Evolutionary conservation across 2,797 vertebrate genomes (phyloP).

Genomic region (Bovichtus diacanthus): DNA sequence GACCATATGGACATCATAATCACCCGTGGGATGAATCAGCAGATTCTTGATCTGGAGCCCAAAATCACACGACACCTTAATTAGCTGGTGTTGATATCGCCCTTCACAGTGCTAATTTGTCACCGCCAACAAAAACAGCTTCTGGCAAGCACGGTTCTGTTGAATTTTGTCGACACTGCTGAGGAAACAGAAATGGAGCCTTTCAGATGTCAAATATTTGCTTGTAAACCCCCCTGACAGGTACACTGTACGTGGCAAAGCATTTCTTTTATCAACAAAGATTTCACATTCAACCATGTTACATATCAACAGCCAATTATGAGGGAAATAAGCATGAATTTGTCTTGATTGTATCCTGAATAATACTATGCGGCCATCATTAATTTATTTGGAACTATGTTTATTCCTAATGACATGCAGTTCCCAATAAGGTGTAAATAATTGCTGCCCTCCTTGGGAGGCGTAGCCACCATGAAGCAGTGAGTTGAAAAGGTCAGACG

Average conservation of each 20-base stretch:
- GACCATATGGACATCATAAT: conserved; percentile 90
- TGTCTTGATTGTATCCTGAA: conserved; percentile 36
- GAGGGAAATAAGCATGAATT: conserved; percentile 38
- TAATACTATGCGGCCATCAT: conserved; percentile 50
- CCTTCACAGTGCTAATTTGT: conserved; percentile 78
- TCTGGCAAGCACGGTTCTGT: conserved; percentile 59
- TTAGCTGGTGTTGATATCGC: conserved; percentile 82
- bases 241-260: conserved; percentile 8
- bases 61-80: conserved; percentile 89
- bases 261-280: conserved; percentile 10
- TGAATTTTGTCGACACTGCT: conserved; percentile 45
- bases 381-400: conserved; percentile 61
- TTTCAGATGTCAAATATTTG: conserved; percentile 48
- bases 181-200: conserved; percentile 50
- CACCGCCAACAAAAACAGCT: conserved; percentile 68
- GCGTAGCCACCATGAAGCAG: conserved; percentile 68
- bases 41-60: conserved; percentile 86
- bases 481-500: conserved; percentile 83
- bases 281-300: conserved; percentile 40
- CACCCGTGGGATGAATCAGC: conserved; percentile 86
- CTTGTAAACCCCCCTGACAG: not conserved
- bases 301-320: conserved; percentile 43
- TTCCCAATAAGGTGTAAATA: conserved; percentile 75
- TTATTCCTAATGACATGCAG: conserved; percentile 51
- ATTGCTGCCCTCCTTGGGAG: conserved; percentile 72